These are phyloP conservation scores for Lepus americanus DNA, from an alignment of 2,113 vertebrate species.

Conservation along the genomic window DNA sequence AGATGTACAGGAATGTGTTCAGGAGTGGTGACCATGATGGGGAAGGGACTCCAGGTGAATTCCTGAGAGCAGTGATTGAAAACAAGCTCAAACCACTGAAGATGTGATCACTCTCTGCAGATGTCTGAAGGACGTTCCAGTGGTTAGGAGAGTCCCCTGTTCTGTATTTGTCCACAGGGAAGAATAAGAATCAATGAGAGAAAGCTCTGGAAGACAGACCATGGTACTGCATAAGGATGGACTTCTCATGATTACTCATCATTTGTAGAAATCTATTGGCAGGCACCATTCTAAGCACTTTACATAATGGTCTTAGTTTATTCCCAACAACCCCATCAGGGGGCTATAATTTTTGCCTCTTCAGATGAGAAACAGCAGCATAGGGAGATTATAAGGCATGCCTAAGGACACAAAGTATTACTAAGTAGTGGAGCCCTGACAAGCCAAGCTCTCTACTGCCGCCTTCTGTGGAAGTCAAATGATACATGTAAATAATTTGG, in stretches of 20 bases:
- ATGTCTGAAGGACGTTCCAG: neutral
- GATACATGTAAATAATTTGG: conserved; percentile 24
- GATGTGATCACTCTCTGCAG: neutral
- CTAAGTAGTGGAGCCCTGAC: neutral
- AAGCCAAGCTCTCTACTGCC: neutral
- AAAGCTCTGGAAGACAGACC: neutral
- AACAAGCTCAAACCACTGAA: neutral
- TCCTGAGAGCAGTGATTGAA: neutral
- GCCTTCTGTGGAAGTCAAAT: neutral
- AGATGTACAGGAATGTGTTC: neutral
- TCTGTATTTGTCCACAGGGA: neutral
- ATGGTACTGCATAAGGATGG: neutral
- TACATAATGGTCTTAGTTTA: neutral
- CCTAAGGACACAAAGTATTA: neutral
- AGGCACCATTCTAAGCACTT: neutral
- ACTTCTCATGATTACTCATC: neutral
- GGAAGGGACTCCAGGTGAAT: neutral
- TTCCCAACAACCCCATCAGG: neutral
- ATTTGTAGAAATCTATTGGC: neutral
- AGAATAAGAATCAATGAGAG: neutral
- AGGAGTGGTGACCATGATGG: neutral
- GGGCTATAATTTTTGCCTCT: neutral
- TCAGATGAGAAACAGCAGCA: neutral
- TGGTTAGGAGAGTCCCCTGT: neutral
- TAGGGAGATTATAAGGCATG: neutral